Evolutionary conservation across 2,888 invertebrate genomes (phyloP), one percentile per base, ranked within the genome.

Genomic region (Blomia tropicalis): DNA sequence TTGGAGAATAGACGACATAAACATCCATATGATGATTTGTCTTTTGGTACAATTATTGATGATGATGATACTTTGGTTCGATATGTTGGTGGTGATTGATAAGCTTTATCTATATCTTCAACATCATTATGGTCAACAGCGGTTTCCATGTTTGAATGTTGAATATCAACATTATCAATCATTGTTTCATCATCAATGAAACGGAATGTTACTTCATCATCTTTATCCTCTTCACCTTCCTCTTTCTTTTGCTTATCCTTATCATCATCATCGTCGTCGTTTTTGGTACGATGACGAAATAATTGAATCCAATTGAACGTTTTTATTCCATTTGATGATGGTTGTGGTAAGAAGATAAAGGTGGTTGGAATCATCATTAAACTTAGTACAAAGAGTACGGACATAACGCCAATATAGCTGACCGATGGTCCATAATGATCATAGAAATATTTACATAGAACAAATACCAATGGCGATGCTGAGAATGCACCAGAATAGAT

Each of bases 401-500:
- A 63, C 27, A 66, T 66, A 7, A 64, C 64, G 64, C 64, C 64
- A 22, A 61, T 65, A 63, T 66, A 68, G 1, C 66, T 58, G 2
- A 68, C 47, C 2, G 66, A 66, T n/a, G n/a, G n/a, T n/a, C n/a
- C n/a, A 11, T 11, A 25, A n/a, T 65, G 63, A 44, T 68, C 68
- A 17, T 62, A 68, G 3, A 60, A 62, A 32, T 67, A 67, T 64
- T 68, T 68, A 4, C 67, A 58, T 23, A 68, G 59, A 14, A 67
- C 68, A 51, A 68, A 68, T 5, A 67, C 63, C 47, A 66, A 36
- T 63, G 68, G 32, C 56, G 68, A 68, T 4, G 68, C 68, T 4
- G 64, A 62, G 59, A 68, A 68, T 1, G 68, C 68, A 25, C 68
- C 68, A 27, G 66, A 66, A 58, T 67, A 68, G 19, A 68, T 44